Percentiles rank a stretch among this genome's conserved stretches.
These are phyloP conservation scores for Scaptomyza tumidula DNA, from an alignment of 2,888 invertebrate genomes.

Conservation along the genomic window DNA sequence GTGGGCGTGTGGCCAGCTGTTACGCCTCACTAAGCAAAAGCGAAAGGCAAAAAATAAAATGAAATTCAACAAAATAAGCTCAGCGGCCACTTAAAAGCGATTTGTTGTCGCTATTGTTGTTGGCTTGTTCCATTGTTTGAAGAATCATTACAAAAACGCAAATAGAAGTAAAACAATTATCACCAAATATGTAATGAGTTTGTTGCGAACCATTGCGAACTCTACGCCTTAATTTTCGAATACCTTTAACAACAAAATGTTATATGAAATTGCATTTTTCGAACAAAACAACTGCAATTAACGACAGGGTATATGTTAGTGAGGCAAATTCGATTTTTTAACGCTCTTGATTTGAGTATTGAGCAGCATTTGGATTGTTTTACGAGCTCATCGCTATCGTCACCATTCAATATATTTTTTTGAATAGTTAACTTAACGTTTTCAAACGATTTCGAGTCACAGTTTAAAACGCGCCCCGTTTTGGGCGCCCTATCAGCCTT, in stretches of 20 bases:
- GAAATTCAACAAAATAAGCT: not conserved
- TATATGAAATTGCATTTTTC: no score
- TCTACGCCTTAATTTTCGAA: no score
- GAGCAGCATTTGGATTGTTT: constrained; percentile 4
- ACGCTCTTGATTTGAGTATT: constrained; percentile 2
- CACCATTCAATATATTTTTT: not conserved
- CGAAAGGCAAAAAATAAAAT: constrained; percentile 57
- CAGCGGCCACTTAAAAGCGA: constrained; percentile 66
- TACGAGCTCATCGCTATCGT: constrained; percentile 33
- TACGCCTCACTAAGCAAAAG: constrained; percentile 74
- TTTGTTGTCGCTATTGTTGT: constrained; percentile 45
- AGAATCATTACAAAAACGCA: constrained; percentile 2
- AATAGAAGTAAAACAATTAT: constrained; percentile 44
- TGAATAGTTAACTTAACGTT: not conserved
- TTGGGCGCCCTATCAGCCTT: constrained; percentile 40
- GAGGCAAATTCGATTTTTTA: not conserved
- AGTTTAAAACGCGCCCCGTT: constrained; percentile 21
- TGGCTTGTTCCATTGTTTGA: constrained; percentile 29
- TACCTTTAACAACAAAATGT: no score
- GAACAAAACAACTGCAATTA: no score
- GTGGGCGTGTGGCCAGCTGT: constrained; percentile 64
- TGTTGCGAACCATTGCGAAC: not conserved
- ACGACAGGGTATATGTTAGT: no score
- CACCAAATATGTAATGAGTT: constrained; percentile 47
- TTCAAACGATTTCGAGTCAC: constrained; percentile 7